A percentile compares a stretch with the other conserved stretches of the same genome.
Evolutionary conservation across 2,797 vertebrate species (phyloP).

Genomic region (Enteromius fasciolatus): DNA sequence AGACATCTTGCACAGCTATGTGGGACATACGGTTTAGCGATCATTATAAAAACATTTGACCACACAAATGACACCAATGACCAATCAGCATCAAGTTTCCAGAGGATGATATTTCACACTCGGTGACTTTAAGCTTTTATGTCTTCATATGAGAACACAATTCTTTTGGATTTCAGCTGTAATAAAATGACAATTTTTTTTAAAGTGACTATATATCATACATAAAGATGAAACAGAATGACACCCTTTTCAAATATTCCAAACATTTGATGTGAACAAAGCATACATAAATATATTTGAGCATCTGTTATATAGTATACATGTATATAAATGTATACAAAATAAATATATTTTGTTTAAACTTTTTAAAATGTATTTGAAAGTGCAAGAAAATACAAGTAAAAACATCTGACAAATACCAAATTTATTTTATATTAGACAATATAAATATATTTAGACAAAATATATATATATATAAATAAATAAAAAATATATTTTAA

Average conservation of each 20-base stretch:
- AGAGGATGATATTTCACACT: not conserved
- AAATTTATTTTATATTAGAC: not conserved
- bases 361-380: not conserved
- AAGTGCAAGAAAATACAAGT: too few relatives aligned
- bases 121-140: too few relatives aligned
- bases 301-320: too few relatives aligned
- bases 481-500: too few relatives aligned
- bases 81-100: not conserved
- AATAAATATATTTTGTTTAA: not conserved
- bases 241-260: not conserved
- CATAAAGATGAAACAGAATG: not conserved
- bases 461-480: too few relatives aligned
- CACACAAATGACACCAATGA: not conserved
- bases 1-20: not conserved
- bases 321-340: too few relatives aligned
- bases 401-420: not conserved
- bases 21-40: not conserved
- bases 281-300: not conserved
- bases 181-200: not conserved
- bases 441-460: not conserved
- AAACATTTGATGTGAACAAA: not conserved
- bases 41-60: not conserved
- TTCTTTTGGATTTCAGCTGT: not conserved
- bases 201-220: not conserved
- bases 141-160: not conserved